Evolutionary conservation across 1,140 invertebrate species (phyloP).

Genomic region (Mamestra configurata): DNA sequence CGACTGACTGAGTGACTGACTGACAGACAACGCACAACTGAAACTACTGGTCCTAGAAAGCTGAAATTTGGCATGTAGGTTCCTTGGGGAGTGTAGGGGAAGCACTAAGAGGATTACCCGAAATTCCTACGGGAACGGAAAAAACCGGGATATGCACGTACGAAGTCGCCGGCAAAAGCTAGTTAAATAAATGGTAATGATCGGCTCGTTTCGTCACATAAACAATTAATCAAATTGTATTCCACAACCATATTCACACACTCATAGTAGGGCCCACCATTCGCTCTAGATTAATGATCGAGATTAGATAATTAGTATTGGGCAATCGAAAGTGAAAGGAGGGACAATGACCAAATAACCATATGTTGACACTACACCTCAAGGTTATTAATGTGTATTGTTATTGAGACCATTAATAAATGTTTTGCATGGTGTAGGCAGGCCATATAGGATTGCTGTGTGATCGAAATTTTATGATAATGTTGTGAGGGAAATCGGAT

Average conservation of each 20-base stretch:
- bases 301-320: slow-evolving; percentile 78
- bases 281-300: slow-evolving; percentile 75
- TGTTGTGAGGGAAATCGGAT: background rate
- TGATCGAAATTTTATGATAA: background rate
- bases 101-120: too few species aligned
- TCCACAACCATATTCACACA: slow-evolving; percentile 20
- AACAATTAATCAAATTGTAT: too few species aligned
- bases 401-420: slow-evolving; percentile 24
- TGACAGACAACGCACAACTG: too few species aligned
- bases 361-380: slow-evolving; percentile 54
- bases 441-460: background rate
- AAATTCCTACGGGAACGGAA: too few species aligned
- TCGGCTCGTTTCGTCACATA: too few species aligned
- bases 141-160: too few species aligned
- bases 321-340: slow-evolving; percentile 79
- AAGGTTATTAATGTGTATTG: slow-evolving; percentile 29
- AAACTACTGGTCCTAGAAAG: too few species aligned
- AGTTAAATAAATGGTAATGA: too few species aligned
- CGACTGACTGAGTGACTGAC: too few species aligned
- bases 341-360: slow-evolving; percentile 64
- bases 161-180: background rate
- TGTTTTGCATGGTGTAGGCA: background rate
- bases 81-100: too few species aligned
- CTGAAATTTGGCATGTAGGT: too few species aligned
- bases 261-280: slow-evolving; percentile 61